Evolutionary conservation across 2,797 vertebrate genomes (phyloP).

Genomic region (Enteromius afrohamiltoni): DNA sequence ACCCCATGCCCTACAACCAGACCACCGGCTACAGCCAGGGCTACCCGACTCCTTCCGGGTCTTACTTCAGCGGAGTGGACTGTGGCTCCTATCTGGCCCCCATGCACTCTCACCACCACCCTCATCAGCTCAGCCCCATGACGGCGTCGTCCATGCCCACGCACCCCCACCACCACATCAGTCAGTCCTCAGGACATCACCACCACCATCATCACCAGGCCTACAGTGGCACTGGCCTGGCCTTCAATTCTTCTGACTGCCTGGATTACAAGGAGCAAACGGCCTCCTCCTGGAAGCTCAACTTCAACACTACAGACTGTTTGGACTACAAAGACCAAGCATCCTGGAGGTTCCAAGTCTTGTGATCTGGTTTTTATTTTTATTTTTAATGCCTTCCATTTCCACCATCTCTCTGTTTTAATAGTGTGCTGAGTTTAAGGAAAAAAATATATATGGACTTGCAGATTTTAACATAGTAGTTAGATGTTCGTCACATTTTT

Average conservation of each 20-base stretch:
- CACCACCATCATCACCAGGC: conserved; percentile 90
- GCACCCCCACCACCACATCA: conserved; percentile 91
- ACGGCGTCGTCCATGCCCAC: conserved; percentile 89
- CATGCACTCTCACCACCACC: conserved; percentile 96
- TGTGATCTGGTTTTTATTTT: conserved; percentile 80
- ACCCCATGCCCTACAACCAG: conserved; percentile 95
- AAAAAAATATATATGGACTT: conserved; percentile 71
- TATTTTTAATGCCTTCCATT: conserved; percentile 49
- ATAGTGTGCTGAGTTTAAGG: conserved; percentile 72
- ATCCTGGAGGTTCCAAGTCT: conserved; percentile 98
- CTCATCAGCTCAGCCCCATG: conserved; percentile 94
- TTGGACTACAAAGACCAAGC: conserved; percentile 99
- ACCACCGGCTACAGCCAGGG: conserved; percentile 90
- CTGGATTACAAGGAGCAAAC: conserved; percentile 99
- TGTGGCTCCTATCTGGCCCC: conserved; percentile 94
- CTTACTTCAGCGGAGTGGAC: conserved; percentile 96
- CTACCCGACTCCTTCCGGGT: conserved; percentile 90
- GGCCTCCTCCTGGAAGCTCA: conserved; percentile 96
- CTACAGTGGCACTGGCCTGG: conserved; percentile 85
- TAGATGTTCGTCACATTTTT: conserved; percentile 65
- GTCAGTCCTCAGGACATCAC: conserved; percentile 92
- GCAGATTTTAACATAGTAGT: conserved; percentile 63
- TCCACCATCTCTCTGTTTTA: conserved; percentile 56
- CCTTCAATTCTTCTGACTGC: conserved; percentile 97
- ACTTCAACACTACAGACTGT: conserved; percentile 98